Percentiles rank a stretch among this genome's conserved stretches.
Conservation (phyloP, 23 tunicate species). For the Trididemnum clinides region DNA sequence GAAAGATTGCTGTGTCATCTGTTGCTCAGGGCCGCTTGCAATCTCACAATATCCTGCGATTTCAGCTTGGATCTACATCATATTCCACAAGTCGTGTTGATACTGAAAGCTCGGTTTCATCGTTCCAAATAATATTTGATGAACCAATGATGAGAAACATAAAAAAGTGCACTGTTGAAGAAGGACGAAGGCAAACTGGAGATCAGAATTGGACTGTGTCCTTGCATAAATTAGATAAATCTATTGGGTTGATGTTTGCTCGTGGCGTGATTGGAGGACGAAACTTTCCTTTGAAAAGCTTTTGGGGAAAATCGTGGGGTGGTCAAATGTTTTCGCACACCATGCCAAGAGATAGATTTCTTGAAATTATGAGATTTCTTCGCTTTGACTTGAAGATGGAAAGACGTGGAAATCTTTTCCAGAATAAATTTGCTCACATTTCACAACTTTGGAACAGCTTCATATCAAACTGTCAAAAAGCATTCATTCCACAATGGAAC, state of each 20-base stretch:
- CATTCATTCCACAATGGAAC: no score
- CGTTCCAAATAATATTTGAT: slow-evolving; percentile 19
- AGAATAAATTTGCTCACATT: not conserved
- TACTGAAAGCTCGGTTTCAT: slow-evolving; percentile 9
- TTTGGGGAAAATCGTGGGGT: slow-evolving; percentile 33
- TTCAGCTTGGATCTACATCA: slow-evolving; percentile 16
- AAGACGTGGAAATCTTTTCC: not conserved
- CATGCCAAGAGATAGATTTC: no score
- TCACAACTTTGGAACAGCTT: no score
- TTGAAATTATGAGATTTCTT: not conserved
- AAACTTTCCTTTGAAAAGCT: slow-evolving; percentile 26
- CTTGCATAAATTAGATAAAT: slow-evolving; percentile 31
- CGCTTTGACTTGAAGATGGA: slow-evolving; percentile 2
- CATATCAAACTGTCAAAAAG: no score
- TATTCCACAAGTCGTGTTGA: no score
- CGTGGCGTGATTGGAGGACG: no score
- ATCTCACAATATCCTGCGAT: slow-evolving; percentile 34
- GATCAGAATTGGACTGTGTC: slow-evolving; percentile 18
- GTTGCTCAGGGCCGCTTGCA: slow-evolving; percentile 29
- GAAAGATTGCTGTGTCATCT: slow-evolving; percentile 23
- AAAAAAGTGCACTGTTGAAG: no score
- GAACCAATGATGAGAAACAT: no score
- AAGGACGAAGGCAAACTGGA: no score
- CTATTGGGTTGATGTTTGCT: slow-evolving; percentile 26
- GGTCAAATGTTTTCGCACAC: not conserved